phyloP scores from a whole-genome alignment of 2,797 vertebrate species.

The Pachyuromys duprasi region DNA sequence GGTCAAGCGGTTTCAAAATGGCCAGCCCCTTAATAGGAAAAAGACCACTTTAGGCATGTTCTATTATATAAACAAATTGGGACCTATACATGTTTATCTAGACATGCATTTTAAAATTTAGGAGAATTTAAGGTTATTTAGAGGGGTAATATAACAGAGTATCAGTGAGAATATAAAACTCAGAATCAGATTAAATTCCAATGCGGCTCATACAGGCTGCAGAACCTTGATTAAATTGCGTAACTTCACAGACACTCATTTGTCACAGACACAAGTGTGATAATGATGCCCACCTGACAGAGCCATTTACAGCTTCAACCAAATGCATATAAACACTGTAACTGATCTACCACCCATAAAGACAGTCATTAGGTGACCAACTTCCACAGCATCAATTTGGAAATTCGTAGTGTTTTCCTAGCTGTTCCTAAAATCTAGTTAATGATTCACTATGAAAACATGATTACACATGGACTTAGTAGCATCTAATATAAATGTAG shows the following conservation, averaged over 20 bases:
- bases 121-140: conserved; percentile 26
- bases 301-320: conserved; percentile 29
- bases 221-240: conserved; percentile 46
- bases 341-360: background rate
- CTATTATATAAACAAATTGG: conserved; percentile 20
- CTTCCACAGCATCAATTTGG: background rate
- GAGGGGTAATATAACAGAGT: background rate
- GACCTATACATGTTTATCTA: background rate
- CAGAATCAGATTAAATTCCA: conserved; percentile 28
- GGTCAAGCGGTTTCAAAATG: background rate
- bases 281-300: conserved; percentile 56
- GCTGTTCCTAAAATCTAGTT: background rate
- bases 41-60: background rate
- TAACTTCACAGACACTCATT: conserved; percentile 27
- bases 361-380: background rate
- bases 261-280: conserved; percentile 8
- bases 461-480: conserved; percentile 1
- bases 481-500: conserved; percentile 9
- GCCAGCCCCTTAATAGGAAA: background rate
- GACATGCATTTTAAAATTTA: conserved; percentile 6
- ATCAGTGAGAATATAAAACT: background rate
- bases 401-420: conserved; percentile 61
- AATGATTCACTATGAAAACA: conserved; percentile 59
- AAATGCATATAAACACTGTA: background rate
- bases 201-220: background rate